A percentile compares a stretch with the other conserved stretches of the same genome.
Conservation (phyloP, 2,797 vertebrate species). For the Enteromius mattozi region DNA sequence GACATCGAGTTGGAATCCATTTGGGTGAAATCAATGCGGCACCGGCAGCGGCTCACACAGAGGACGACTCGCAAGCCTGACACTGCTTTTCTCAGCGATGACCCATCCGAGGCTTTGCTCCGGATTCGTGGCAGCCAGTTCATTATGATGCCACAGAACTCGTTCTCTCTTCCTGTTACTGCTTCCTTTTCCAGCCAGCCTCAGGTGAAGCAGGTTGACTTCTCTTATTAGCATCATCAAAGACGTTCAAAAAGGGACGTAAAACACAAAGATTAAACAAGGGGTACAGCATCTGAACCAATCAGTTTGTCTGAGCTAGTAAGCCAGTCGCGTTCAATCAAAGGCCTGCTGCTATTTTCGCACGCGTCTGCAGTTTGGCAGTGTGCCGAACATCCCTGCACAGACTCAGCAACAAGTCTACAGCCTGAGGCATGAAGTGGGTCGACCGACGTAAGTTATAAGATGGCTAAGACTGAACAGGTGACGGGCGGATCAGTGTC, state of each 20-base stretch:
- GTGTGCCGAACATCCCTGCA: conserved; percentile 1
- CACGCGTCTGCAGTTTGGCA: conserved; percentile 4
- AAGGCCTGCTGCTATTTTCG: conserved; percentile 19
- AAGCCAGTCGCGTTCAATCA: conserved; percentile 22
- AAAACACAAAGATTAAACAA: conserved; percentile 23
- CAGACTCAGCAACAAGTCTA: conserved; percentile 26
- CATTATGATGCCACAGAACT: conserved; percentile 68
- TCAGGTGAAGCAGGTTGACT: conserved; percentile 34
- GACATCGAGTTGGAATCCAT: conserved; percentile 77
- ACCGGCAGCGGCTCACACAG: conserved; percentile 55
- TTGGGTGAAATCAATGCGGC: conserved; percentile 76
- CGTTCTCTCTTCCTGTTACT: conserved; percentile 24
- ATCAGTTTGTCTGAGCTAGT: neutral
- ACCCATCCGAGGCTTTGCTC: conserved; percentile 73
- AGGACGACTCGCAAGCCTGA: conserved; percentile 49
- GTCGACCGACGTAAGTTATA: neutral
- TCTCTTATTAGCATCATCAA: conserved; percentile 46
- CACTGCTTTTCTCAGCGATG: conserved; percentile 70
- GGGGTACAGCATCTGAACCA: neutral
- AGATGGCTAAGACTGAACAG: conserved; percentile 27
- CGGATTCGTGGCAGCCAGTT: conserved; percentile 70
- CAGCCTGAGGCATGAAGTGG: conserved; percentile 35
- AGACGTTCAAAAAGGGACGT: conserved; percentile 23
- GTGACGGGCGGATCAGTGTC: conserved; percentile 48
- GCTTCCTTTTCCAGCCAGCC: conserved; percentile 19